Evolutionary conservation across 2,113 vertebrate species (phyloP), one percentile per base, ranked within the genome.

Genomic region (Hypanus sabinus): DNA sequence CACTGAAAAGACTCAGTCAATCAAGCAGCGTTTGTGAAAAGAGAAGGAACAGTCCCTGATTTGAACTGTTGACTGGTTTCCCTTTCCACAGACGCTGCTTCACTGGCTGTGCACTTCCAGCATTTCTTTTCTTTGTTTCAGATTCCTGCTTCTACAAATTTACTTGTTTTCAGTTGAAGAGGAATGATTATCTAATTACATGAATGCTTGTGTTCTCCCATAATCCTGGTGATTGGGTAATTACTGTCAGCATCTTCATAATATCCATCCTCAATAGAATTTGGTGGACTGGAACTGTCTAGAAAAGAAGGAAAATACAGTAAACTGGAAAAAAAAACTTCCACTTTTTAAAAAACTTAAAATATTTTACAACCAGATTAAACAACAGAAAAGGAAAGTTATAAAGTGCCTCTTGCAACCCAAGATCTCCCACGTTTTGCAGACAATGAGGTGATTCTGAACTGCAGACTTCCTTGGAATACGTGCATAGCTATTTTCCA

Each of bases 221-320:
- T 98, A 57, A 99, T 97, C 95, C 96, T 97, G 94, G 98, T 99
- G n/a, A 96, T 94, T 0, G 98, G 98, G 95, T 99, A 99, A 96
- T 97, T 99, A 96, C 97, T 97, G 95, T 99, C 99, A 55, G 99
- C 98, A 30, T 99, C 99, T 96, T 99, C 99, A 0, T 99, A 99
- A 95, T 99, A 99, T 57, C 97, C 97, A 0, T 99, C 98, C 95
- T 98, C 97, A 0, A 98, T 97, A 3, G 98, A 99, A 95, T 98
- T 98, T 62, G 98, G 97, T 90, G 98, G 98, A 94, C 97, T 98
- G 94, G 97, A 98, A 95, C 97, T 97, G 94, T 97, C 98, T 99
- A 96, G 22, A 95, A 96, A 75, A 95, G 96, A 76, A 57, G 95
- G 94, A 95, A 94, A 94, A 65, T 20, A 65, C 30, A 68, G 2